phyloP scores from a whole-genome alignment of 2,888 invertebrate genomes.

The Cerceris rybyensis region DNA sequence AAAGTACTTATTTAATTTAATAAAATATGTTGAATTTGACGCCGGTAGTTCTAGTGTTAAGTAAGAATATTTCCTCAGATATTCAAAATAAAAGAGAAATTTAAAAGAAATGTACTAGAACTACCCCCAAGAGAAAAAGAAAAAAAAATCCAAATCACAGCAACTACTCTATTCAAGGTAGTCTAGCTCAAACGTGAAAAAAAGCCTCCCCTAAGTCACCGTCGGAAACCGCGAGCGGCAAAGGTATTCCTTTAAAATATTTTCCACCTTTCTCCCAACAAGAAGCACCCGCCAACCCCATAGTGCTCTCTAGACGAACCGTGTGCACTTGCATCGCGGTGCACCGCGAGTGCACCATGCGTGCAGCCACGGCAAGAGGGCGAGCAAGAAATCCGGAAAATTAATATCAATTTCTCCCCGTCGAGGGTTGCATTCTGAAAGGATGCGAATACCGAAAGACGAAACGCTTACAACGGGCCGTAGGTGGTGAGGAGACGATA shows the following conservation, averaged over 20 bases:
- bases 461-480: background rate
- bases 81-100: no score
- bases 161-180: no score
- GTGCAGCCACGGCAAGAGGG: background rate
- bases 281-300: background rate
- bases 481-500: background rate
- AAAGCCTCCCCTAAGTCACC: no score
- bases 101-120: background rate
- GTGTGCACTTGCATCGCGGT: background rate
- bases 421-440: background rate
- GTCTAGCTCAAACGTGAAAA: no score
- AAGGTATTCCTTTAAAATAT: no score
- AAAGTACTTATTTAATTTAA: no score
- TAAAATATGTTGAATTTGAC: no score
- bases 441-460: background rate
- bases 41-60: no score
- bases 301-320: background rate
- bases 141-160: background rate
- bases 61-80: no score
- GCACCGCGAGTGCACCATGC: background rate
- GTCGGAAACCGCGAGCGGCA: no score
- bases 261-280: background rate
- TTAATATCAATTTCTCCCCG: conserved; percentile 21
- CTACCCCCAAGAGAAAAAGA: background rate
- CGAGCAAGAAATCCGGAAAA: conserved; percentile 25